Evolutionary conservation across 2,113 vertebrate species (phyloP), one percentile per base, ranked within the genome.

Genomic region (Orcinus orca): DNA sequence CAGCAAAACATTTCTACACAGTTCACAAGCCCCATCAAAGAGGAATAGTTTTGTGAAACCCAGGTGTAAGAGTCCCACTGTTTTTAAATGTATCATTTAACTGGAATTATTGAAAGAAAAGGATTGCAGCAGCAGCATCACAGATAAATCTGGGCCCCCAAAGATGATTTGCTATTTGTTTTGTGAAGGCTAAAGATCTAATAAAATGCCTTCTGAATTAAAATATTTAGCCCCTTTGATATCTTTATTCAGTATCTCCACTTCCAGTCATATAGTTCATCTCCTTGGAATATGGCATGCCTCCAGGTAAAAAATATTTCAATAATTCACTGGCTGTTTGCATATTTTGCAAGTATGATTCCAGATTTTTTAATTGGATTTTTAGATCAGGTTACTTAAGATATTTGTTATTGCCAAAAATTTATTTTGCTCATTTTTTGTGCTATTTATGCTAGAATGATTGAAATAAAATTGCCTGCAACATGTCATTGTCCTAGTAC

Each of bases 311-410:
- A 95, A 93, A 13, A 90, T 63, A 58, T 83, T 90, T 90, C n/a
- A 90, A 44, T 71, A 92, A 93, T 93, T 82, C 74, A 0, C 53
- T 77, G 63, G 33, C 14, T 71, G 31, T 87, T 92, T 80, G 60
- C 33, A 87, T 79, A 93, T 60, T 95, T 80, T 79, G 20, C n/a
- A 80, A 77, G 21, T 68, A 38, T 85, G 23, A 2, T 55, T 93
- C 53, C 29, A 95, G 76, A 92, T 58, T 80, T 96, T 96, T 91
- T 71, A 92, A 76, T 85, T 96, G 1, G 14, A 88, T 70, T 94
- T 95, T 91, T 95, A 60, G 41, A 86, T 91, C 13, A 80, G 41
- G 6, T 91, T 93, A 88, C 47, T 38, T 79, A 89, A 20, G 5
- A 55, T 95, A 70, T 97, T 71, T 0, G 60, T 76, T 90, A 71